Evolutionary conservation across 2,113 vertebrate genomes (phyloP), one percentile per base, ranked within the genome.

Genomic region (Dipodomys stephensi): DNA sequence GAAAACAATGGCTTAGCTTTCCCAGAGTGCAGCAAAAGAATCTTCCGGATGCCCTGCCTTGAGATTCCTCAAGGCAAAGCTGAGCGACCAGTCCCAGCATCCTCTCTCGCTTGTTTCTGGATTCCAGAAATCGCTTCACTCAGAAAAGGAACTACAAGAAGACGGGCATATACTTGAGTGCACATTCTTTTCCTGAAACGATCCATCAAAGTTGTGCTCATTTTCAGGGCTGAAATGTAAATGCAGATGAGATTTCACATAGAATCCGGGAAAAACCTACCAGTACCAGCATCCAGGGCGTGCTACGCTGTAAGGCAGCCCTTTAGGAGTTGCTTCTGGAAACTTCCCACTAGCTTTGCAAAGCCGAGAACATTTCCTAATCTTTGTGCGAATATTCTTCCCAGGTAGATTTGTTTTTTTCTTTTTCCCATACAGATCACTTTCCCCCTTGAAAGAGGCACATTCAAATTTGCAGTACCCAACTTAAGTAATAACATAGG

Each of bases 191-290:
- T 78, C 72, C 64, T 95, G 77, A 22, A 64, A 83, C 39, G 53
- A 57, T 88, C 93, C 46, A 57, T 88, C 93, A 97, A 82, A 86
- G 62, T 35, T 88, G 39, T 80, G 76, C 92, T 71, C 85, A 83
- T 89, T 96, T 97, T 82, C 65, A 62, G 91, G 82, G 73, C 53
- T 94, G 89, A 35, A 13, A 57, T 83, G 60, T 83, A 72, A 46
- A 95, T 67, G 88, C 88, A 84, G 93, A 94, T 80, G 82, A 92
- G 73, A 93, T 89, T 95, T 95, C 53, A 92, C 86, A 91, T 27
- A 73, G 46, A 35, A 82, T 76, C 28, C 68, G 77, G 83, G 83
- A 32, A 93, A 72, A 80, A 57, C 82, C 71, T 82, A 4, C 57
- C 67, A 96, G 78, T 44, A 62, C 68, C 71, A 46, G 71, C 53